A percentile compares a stretch with the other conserved stretches of the same genome.
Conservation (phyloP, 2,113 vertebrate species). For the Climacteris rufus region DNA sequence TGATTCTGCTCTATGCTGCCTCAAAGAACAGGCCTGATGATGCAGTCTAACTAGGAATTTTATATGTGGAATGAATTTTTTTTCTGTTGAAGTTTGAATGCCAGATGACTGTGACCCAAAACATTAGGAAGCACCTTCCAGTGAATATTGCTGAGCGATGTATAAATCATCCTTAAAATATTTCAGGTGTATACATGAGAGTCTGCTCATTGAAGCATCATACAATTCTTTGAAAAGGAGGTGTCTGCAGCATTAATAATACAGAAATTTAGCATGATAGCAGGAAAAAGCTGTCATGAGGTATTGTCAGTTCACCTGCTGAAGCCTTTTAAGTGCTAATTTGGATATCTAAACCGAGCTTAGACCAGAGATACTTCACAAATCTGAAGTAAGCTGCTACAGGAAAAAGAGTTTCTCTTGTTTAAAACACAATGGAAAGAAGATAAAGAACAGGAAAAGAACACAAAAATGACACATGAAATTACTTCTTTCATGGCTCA, state of each 20-base stretch:
- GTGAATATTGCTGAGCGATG: neutral
- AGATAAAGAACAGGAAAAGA: neutral
- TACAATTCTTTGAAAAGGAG: constrained; percentile 42
- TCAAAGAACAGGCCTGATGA: neutral
- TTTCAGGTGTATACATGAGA: constrained; percentile 8
- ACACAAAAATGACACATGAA: neutral
- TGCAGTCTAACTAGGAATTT: neutral
- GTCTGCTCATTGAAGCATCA: neutral
- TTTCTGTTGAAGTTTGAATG: neutral
- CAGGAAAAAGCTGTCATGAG: neutral
- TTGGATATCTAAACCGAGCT: neutral
- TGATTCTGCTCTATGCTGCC: neutral
- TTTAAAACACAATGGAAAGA: neutral
- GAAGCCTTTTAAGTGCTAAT: constrained; percentile 29
- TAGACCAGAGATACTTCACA: neutral
- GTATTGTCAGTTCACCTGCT: neutral
- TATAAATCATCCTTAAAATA: neutral
- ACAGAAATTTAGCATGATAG: neutral
- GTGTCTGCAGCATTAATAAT: constrained; percentile 17
- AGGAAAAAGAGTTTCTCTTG: neutral
- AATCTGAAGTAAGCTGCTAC: neutral
- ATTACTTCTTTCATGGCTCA: neutral
- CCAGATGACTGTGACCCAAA: neutral
- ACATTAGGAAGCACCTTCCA: neutral
- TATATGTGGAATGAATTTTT: neutral